Base-by-base conservation (phyloP, 2,797 vertebrate species). In the Ciconia nigra region DNA sequence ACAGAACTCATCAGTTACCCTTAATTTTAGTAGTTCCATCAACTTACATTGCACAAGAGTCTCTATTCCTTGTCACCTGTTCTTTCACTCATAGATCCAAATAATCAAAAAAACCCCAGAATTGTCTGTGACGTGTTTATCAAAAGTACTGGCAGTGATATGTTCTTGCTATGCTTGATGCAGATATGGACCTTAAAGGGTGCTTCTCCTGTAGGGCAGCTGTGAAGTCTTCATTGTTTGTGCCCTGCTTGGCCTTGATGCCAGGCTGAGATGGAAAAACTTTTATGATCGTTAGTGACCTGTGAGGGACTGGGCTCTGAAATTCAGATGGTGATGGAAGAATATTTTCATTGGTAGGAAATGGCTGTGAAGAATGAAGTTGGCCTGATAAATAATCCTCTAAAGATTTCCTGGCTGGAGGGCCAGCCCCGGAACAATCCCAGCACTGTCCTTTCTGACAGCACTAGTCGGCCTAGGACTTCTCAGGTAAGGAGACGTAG, bases 391-490 rank as follows among this genome's bases (percentile, higher is more conserved):
- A 97, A 96, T 96, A 99, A 99, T 90, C 99, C 99, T 46, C 97
- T 99, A 95, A 99, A 99, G 98, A 98, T 99, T 87, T 98, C 98
- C 15, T 99, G 99, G 99, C 97, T 99, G 90, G 99, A 99, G 94
- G 99, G 99, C 73, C 98, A 98, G 85, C 99, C 99, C 51, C 96
- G 2, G 66, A 78, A 21, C 81, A 70, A 0, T 8, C 41, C 76
- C 71, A 90, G 86, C 83, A 54, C 55, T 0, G 2, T 42, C 19
- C 69, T 57, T 47, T 55, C 89, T 33, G 95, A 96, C 26, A 97
- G 96, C 84, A 84, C 79, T 18, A 59, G 88, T 61, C 93, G 97
- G 61, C 74, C 96, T 15, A 97, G 93, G 86, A 65, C 86, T 74
- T 97, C 98, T 11, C 98, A 99, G 99, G 99, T 99, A 98, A 96